Evolutionary conservation across 1,140 invertebrate genomes (phyloP), one percentile per base, ranked within the genome.

Genomic region (Chelonus insularis): DNA sequence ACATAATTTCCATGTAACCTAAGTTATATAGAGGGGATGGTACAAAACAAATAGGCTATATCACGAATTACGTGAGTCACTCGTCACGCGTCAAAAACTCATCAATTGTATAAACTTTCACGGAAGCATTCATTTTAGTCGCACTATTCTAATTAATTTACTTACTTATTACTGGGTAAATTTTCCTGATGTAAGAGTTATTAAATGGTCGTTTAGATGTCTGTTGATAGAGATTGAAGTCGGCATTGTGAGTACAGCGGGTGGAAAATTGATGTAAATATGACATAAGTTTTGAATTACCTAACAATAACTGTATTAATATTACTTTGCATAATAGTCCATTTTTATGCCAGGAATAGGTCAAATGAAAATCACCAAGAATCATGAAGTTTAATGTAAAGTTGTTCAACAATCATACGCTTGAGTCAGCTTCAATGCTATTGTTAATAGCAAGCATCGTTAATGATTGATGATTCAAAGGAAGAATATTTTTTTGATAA

Each of bases 1-100:
- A 18, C 41, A 16, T 8, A 43, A 43, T 16, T 43, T 43, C 6
- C 41, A 43, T 43, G 16, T 16, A 6, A 43, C 14, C 8, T 18
- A n/a, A 16, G 14, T 16, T 14, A 18, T 43, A 7, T 43, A 39
- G 5, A 8, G 16, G 41, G 16, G n/a, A 18, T 16, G 14, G 16
- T 16, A 20, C 41, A 16, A 43, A 43, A 43, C 41, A 43, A 43
- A 43, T 43, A 43, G 18, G 41, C 41, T 43, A 43, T 43, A 43
- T 43, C 18, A 20, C 39, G 29, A 12, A 39, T 29, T 55, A 55
- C 52, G 52, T 55, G 52, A 29, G 11, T 55, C 18, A 20, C 1
- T 37, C 52, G 48, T 51, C 25, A 36, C 29, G 20, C 45, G n/a
- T 4, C 52, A 11, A 29, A 11, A 11, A 55, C 34, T 55, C 16